phyloP scores from a whole-genome alignment of 2,888 invertebrate species.

The Trichopoda pennipes region DNA sequence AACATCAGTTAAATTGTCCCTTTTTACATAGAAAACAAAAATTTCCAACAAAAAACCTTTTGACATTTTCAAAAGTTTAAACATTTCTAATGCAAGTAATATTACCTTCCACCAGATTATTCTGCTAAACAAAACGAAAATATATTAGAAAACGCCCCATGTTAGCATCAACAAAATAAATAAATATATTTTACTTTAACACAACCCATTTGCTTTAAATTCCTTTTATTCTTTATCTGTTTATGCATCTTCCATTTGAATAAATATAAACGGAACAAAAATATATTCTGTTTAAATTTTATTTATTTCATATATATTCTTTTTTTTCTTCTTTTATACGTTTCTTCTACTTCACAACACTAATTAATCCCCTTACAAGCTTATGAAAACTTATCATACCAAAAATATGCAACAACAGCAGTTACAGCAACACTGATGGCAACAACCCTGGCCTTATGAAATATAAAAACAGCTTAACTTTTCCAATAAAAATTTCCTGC shows the following conservation, averaged over 20 bases:
- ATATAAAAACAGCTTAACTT: constrained; percentile 77
- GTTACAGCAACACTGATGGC: not conserved
- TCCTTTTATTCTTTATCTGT: constrained; percentile 13
- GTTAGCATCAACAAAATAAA: not conserved
- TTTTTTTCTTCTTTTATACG: not conserved
- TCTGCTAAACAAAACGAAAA: too few species aligned
- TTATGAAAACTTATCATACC: constrained; percentile 76
- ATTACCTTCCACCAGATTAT: too few species aligned
- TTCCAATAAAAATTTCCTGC: constrained; percentile 78
- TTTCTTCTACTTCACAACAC: constrained; percentile 69
- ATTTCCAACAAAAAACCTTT: too few species aligned
- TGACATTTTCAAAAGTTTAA: too few species aligned
- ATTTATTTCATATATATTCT: constrained; percentile 23
- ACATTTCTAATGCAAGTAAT: too few species aligned
- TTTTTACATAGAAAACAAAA: too few species aligned
- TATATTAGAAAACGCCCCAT: too few species aligned
- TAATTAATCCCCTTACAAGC: constrained; percentile 77
- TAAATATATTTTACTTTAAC: not conserved
- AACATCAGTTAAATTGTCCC: too few species aligned
- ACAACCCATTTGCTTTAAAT: not conserved
- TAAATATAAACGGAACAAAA: constrained; percentile 40
- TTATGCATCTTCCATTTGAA: constrained; percentile 49
- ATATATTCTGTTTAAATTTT: constrained; percentile 39
- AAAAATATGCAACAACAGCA: constrained; percentile 52
- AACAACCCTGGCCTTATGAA: constrained; percentile 53